phyloP scores from a whole-genome alignment of 2,888 invertebrate genomes.

The Papilio demoleus region DNA sequence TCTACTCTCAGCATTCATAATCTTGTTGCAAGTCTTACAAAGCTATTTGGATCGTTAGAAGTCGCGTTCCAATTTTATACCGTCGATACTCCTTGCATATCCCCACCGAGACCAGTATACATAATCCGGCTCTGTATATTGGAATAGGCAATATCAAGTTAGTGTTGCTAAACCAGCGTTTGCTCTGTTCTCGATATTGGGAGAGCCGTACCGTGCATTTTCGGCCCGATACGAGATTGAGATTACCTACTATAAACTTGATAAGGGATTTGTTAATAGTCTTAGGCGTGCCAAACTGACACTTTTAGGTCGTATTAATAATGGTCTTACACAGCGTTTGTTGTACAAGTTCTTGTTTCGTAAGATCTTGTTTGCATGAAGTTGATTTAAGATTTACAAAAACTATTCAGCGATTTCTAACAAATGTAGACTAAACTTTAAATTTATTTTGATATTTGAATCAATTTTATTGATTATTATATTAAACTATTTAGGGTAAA shows the following conservation, averaged over 20 bases:
- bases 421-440: too few species aligned
- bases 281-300: constrained; percentile 40
- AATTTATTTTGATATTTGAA: too few species aligned
- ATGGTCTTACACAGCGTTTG: constrained; percentile 13
- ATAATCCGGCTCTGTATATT: constrained; percentile 67
- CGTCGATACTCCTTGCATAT: constrained; percentile 53
- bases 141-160: constrained; percentile 70
- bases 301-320: constrained; percentile 32
- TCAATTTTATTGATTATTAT: too few species aligned
- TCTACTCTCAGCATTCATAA: not conserved
- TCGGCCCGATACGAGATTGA: constrained; percentile 34
- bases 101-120: constrained; percentile 54
- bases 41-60: constrained; percentile 13
- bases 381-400: too few species aligned
- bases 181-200: constrained; percentile 58
- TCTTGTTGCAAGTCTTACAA: not conserved
- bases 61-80: constrained; percentile 42
- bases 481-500: too few species aligned
- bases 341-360: constrained; percentile 2
- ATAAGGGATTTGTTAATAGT: constrained; percentile 41
- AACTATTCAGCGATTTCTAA: too few species aligned
- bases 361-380: not conserved
- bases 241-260: constrained; percentile 39
- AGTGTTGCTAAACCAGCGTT: constrained; percentile 61
- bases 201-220: constrained; percentile 45